Evolutionary conservation across 2,113 vertebrate genomes (phyloP).

Genomic region (Hippolais icterina): DNA sequence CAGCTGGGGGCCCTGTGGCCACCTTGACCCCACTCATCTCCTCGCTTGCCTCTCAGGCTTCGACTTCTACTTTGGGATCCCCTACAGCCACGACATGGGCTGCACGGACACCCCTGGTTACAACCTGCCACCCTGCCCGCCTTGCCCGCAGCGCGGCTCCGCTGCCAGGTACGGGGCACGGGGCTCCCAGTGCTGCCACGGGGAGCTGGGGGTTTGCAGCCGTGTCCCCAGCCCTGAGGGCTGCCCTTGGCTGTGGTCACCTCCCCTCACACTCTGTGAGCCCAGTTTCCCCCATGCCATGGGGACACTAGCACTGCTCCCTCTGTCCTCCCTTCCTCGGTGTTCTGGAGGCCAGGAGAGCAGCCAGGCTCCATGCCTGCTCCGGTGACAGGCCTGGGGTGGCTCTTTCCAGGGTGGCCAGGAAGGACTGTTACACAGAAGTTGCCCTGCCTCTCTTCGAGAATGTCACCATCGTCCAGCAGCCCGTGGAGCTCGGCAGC

Average conservation of each 20-base stretch:
- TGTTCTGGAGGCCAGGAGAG: background rate
- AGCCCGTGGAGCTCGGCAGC: slow-evolving; percentile 84
- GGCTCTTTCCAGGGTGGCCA: background rate
- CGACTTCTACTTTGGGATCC: slow-evolving; percentile 90
- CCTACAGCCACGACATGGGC: slow-evolving; percentile 98
- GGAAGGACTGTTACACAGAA: slow-evolving; percentile 76
- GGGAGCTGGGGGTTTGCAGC: background rate
- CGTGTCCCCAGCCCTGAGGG: background rate
- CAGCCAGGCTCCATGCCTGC: background rate
- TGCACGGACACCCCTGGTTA: slow-evolving; percentile 89
- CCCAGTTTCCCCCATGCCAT: rapidly evolving
- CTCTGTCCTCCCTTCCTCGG: rapidly evolving
- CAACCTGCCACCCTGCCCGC: slow-evolving; percentile 80
- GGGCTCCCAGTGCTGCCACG: rapidly evolving
- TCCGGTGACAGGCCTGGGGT: rapidly evolving
- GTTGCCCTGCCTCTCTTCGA: slow-evolving; percentile 89
- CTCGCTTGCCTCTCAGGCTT: slow-evolving; percentile 80
- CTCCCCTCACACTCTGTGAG: background rate
- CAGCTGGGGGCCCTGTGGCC: rapidly evolving
- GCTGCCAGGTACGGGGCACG: background rate
- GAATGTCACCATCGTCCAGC: slow-evolving; percentile 83
- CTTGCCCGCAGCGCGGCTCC: slow-evolving; percentile 65
- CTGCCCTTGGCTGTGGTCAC: background rate
- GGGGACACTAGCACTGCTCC: rapidly evolving
- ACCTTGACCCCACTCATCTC: background rate